phyloP scores from a whole-genome alignment of 2,797 vertebrate species.

The Mormyrus hasselquistii region DNA sequence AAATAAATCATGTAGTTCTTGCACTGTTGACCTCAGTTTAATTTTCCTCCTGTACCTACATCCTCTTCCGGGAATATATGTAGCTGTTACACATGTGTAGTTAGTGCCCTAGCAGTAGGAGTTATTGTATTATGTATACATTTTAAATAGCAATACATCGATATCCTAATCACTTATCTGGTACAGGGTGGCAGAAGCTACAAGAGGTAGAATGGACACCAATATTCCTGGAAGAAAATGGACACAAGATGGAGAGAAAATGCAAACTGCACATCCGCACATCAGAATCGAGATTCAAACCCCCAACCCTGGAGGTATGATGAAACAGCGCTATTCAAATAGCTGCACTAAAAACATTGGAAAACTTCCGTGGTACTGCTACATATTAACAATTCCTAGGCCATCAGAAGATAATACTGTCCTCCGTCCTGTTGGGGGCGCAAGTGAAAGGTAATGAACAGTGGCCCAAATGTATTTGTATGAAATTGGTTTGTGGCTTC shows the following conservation, averaged over 20 bases:
- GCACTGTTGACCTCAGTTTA: neutral
- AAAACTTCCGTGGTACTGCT: neutral
- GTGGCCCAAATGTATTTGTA: slow-evolving; percentile 39
- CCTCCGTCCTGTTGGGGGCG: slow-evolving; percentile 40
- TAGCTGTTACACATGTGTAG: neutral
- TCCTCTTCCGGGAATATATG: neutral
- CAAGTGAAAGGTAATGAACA: slow-evolving; percentile 14
- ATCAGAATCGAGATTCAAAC: neutral
- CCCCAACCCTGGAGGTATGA: neutral
- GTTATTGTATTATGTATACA: neutral
- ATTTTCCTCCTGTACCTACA: neutral
- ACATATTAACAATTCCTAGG: neutral
- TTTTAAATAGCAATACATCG: neutral
- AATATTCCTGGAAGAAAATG: neutral
- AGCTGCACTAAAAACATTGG: neutral
- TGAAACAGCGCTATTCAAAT: neutral
- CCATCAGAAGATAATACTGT: slow-evolving; percentile 1
- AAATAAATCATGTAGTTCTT: neutral
- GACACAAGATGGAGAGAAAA: neutral
- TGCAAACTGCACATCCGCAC: neutral
- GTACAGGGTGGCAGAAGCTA: neutral
- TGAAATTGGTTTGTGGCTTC: slow-evolving; percentile 45
- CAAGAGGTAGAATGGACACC: neutral
- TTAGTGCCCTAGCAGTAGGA: neutral
- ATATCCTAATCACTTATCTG: neutral